Evolutionary conservation across 2,113 vertebrate genomes (phyloP).

Genomic region (Spizaetus ornatus): DNA sequence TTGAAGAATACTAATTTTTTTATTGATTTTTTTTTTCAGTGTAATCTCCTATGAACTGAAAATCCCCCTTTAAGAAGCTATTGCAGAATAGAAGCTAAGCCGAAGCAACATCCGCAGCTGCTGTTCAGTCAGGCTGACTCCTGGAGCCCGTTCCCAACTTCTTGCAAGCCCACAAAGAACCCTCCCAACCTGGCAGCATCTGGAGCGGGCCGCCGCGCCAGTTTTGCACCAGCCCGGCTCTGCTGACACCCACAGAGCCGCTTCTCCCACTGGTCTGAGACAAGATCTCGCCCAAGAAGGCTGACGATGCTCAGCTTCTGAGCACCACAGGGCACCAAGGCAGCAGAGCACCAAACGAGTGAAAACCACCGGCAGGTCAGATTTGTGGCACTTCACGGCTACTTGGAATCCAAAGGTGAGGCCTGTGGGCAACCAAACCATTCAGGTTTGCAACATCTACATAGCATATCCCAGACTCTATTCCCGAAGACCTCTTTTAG

Average conservation of each 20-base stretch:
- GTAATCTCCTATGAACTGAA: background rate
- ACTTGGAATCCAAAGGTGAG: background rate
- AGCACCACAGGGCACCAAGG: background rate
- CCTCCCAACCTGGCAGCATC: background rate
- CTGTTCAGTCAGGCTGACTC: background rate
- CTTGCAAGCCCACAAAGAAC: background rate
- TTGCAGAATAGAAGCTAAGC: background rate
- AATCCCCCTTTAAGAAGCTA: background rate
- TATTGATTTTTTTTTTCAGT: background rate
- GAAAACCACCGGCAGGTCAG: background rate
- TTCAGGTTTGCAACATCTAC: background rate
- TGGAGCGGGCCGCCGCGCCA: background rate
- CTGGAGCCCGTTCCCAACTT: background rate
- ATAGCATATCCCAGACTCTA: background rate
- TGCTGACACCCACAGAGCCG: background rate
- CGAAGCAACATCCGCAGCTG: background rate
- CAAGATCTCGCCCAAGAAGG: background rate
- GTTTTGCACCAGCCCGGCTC: background rate
- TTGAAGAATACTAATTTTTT: fast-evolving
- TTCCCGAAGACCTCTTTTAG: background rate
- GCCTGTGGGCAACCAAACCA: background rate
- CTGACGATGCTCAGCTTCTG: background rate
- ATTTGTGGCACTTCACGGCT: background rate
- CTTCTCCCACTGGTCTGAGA: background rate
- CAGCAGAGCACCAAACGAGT: background rate